Percentiles rank a stretch among this genome's conserved stretches.
phyloP scores from a whole-genome alignment of 2,113 vertebrate species.

The Arenaria interpres region DNA sequence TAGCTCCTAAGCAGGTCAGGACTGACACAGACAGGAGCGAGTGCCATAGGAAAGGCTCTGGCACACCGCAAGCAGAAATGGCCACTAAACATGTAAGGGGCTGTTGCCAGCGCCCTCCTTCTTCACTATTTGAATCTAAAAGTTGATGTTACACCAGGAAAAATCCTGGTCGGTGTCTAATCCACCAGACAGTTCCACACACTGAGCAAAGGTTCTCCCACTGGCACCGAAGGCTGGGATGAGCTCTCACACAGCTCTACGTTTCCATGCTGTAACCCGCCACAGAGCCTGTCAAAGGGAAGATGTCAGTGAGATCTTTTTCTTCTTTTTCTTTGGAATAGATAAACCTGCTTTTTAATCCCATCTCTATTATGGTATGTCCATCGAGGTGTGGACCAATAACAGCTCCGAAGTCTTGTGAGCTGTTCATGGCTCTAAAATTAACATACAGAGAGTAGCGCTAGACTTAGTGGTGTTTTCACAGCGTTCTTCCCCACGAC shows the following conservation, averaged over 20 bases:
- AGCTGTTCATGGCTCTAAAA: neutral
- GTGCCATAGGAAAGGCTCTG: neutral
- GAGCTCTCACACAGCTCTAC: neutral
- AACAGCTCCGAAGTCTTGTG: neutral
- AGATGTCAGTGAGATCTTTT: neutral
- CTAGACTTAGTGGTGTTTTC: neutral
- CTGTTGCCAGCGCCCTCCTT: neutral
- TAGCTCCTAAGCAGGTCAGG: neutral
- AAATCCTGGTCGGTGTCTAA: neutral
- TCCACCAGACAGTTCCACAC: neutral
- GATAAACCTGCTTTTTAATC: neutral
- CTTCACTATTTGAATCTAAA: conserved; percentile 46
- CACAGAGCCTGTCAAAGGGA: neutral
- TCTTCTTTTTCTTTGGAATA: neutral
- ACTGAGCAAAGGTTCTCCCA: neutral
- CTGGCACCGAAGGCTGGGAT: neutral
- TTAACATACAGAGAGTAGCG: neutral
- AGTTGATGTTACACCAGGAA: conserved; percentile 28
- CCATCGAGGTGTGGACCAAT: neutral
- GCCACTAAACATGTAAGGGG: neutral
- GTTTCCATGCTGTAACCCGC: neutral
- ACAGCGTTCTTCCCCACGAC: neutral
- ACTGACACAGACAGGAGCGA: neutral
- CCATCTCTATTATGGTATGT: neutral
- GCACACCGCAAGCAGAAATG: neutral